A percentile compares a stretch with the other conserved stretches of the same genome.
Conservation (phyloP, 2,797 vertebrate species). For the Tenualosa ilisha region DNA sequence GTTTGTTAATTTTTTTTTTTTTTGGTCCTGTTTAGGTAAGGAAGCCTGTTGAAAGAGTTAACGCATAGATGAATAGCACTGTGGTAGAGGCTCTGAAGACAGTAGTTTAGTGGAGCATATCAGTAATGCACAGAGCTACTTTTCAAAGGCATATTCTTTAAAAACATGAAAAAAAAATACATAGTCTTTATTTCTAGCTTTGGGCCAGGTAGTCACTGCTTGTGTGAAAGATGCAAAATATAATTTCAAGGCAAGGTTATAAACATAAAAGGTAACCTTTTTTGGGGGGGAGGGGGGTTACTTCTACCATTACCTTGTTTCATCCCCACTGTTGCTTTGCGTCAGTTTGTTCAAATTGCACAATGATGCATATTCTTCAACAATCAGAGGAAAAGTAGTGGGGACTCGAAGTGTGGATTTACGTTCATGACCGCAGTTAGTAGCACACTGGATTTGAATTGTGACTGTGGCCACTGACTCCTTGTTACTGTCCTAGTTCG, state of each 20-base stretch:
- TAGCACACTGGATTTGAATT: slow-evolving; percentile 23
- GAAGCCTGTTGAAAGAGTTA: neutral
- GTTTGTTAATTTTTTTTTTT: neutral
- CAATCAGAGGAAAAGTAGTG: neutral
- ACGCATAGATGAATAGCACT: neutral
- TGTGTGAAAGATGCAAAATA: neutral
- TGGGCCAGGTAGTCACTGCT: neutral
- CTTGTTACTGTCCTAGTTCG: slow-evolving; percentile 1
- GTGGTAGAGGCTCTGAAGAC: neutral
- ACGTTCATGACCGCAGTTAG: neutral
- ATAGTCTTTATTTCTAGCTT: neutral
- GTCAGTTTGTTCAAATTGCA: neutral
- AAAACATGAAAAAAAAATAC: neutral
- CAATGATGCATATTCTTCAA: neutral
- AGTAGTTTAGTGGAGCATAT: slow-evolving; percentile 7
- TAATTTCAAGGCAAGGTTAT: neutral
- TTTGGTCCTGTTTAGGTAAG: neutral
- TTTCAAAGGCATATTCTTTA: neutral
- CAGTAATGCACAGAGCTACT: neutral
- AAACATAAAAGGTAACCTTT: neutral
- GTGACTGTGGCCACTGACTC: neutral
- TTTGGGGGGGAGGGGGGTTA: no score
- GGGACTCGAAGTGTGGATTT: neutral
- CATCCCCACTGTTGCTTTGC: neutral
- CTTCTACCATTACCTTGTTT: neutral